Base-by-base conservation (phyloP, 2,113 vertebrate species). In the Scartelaos histophorus region DNA sequence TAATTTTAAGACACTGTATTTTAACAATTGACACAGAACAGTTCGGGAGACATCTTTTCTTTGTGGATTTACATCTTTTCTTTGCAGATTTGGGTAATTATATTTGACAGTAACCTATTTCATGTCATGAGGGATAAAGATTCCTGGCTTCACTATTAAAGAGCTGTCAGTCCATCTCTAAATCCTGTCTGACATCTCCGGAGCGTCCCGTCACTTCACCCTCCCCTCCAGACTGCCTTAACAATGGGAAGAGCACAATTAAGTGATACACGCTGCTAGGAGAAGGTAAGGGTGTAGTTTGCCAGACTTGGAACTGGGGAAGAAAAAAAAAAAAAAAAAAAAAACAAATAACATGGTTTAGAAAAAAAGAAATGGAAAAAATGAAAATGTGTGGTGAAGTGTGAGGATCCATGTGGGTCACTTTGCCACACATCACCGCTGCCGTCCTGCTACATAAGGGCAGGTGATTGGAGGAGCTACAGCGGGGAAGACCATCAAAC, bases 351-450 rank as follows among this genome's bases (percentile, higher is more conserved):
- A 56, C 2, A 56, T 58, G 21, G 56, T 22, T 25, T 25, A 15
- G 12, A 29, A 25, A 61, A 34, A 61, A 61, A 1, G 7, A 29
- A 61, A 34, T 15, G 1, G 24, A 19, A 61, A 58, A 78, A 57
- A 69, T 1, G n/a, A 65, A 56, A 73, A 15, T 35, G 57, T 34
- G 24, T 66, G 34, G 60, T 76, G 19, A 76, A 73, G 51, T 56
- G 73, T 57, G 71, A 45, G 65, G 45, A 69, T 35, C 11, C 13
- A n/a, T 43, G 67, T 70, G 74, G 68, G 75, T 54, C 58, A 69
- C 78, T 85, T 81, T 67, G 74, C 54, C 56, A 71, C 79, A 70
- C 45, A 51, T 67, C 72, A 69, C 78, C 76, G 80, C 85, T 80
- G 83, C 69, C 74, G 75, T 69, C 73, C 67, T 35, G 76, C 38